Evolutionary conservation across 2,888 invertebrate genomes (phyloP), one percentile per base, ranked within the genome.

Genomic region (Muscina levida): DNA sequence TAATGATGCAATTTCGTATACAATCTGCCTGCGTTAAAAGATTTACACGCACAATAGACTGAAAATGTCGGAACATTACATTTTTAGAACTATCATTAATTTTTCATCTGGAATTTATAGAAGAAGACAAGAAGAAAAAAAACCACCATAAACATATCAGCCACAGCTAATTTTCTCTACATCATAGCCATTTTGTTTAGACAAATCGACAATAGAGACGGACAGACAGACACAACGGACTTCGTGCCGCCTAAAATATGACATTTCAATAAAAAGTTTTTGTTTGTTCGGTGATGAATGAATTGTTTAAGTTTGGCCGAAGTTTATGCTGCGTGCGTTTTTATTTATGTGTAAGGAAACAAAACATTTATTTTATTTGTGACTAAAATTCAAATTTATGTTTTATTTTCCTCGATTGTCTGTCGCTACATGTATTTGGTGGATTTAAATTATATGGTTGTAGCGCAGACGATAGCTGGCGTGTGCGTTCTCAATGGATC

Each of bases 351-450:
- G 10, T 51, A 22, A n/a, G 22, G n/a, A 13, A 22, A 19, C 51
- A 22, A 6, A 51, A 51, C 51, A 51, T 51, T 51, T 51, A 51
- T 10, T 53, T 53, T n/a, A 68, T 53, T 68, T 24, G 37, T 53
- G n/a, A n/a, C 53, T 53, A 26, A 57, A 57, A 57, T 13, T 31
- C 17, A 31, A 57, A 59, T 59, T 59, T 39, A 59, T 59, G 37
- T 37, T 39, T 59, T 59, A 59, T 59, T 59, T 56, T 57, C 11
- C 10, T 62, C 19, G 48, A 37, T 24, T 13, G 11, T 19, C n/a
- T 62, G 17, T 31, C 31, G 31, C n/a, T 24, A 42, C 53, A 39
- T 39, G 22, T 57, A 39, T 72, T 22, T 6, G 37, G 15, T 15
- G 15, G 17, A 51, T n/a, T n/a, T n/a, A n/a, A n/a, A n/a, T n/a